Evolutionary conservation across 2,797 vertebrate genomes (phyloP).

Genomic region (Labroides dimidiatus): DNA sequence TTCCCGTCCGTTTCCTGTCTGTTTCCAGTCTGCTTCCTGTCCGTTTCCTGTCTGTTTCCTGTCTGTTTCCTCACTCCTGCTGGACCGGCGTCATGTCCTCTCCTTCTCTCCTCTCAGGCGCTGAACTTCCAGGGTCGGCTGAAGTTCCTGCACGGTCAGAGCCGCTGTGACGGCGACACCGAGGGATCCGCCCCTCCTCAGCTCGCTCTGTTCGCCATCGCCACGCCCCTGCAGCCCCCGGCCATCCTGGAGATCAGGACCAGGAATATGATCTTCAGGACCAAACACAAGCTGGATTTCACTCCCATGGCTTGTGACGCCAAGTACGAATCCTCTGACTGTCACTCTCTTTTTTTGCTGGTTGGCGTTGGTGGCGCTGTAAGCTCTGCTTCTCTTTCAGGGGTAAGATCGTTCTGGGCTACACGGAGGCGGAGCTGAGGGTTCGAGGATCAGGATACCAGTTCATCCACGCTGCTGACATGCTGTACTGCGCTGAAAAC

Average conservation of each 20-base stretch:
- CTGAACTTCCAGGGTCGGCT: slow-evolving; percentile 84
- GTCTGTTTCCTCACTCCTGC: no score
- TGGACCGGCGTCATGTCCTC: no score
- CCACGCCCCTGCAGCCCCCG: slow-evolving; percentile 83
- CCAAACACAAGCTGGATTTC: slow-evolving; percentile 91
- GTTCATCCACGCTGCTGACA: slow-evolving; percentile 84
- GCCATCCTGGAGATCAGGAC: slow-evolving; percentile 87
- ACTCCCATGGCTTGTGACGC: slow-evolving; percentile 88
- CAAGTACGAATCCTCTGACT: slow-evolving; percentile 62
- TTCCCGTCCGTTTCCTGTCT: no score
- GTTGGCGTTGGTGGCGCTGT: background rate
- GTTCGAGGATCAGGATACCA: slow-evolving; percentile 82
- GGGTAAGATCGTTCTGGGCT: slow-evolving; percentile 82
- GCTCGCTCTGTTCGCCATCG: slow-evolving; percentile 86
- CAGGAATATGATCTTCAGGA: slow-evolving; percentile 87
- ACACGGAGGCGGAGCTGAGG: slow-evolving; percentile 82
- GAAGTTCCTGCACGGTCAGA: slow-evolving; percentile 86
- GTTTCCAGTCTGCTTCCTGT: no score
- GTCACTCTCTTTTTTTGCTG: background rate
- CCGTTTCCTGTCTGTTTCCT: no score
- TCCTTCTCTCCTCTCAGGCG: slow-evolving; percentile 74
- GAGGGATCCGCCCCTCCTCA: slow-evolving; percentile 59
- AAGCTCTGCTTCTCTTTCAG: slow-evolving; percentile 38
- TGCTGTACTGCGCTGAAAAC: slow-evolving; percentile 84
- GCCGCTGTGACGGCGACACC: slow-evolving; percentile 28